A percentile compares a stretch with the other conserved stretches of the same genome.
These are phyloP conservation scores for Anorthoa munda DNA, from an alignment of 2,888 invertebrate species.

Conservation along the genomic window DNA sequence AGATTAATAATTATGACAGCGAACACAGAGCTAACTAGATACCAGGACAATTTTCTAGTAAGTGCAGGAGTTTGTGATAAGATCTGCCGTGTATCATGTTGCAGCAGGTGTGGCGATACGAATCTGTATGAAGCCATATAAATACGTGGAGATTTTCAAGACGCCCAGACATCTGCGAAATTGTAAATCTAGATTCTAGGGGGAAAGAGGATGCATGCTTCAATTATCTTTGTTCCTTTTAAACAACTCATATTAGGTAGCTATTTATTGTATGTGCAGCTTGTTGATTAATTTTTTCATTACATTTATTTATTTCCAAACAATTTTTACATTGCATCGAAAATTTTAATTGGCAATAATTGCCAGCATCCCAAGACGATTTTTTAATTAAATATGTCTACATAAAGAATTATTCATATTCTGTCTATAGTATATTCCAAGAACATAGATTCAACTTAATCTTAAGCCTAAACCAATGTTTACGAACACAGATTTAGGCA, in stretches of 20 bases:
- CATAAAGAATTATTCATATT: too few relatives aligned
- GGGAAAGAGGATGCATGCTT: conserved; percentile 71
- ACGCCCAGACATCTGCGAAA: conserved; percentile 64
- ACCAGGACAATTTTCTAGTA: conserved; percentile 35
- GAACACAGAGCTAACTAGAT: conserved; percentile 24
- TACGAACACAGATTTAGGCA: neutral
- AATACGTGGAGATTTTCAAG: conserved; percentile 71
- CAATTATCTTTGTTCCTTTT: conserved; percentile 37
- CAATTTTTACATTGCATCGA: too few relatives aligned
- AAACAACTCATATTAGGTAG: neutral
- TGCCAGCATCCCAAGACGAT: too few relatives aligned
- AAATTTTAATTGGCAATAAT: too few relatives aligned
- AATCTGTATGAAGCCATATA: conserved; percentile 76
- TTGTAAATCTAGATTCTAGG: conserved; percentile 71
- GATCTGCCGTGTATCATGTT: conserved; percentile 65
- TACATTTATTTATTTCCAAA: too few relatives aligned
- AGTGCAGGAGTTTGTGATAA: conserved; percentile 34
- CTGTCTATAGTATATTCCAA: neutral
- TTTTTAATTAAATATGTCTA: too few relatives aligned
- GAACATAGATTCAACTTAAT: neutral
- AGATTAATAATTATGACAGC: conserved; percentile 41
- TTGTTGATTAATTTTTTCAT: too few relatives aligned
- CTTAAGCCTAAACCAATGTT: neutral
- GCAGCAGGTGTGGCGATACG: conserved; percentile 72
- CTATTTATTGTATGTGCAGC: too few relatives aligned